These are phyloP conservation scores for Enoplosus armatus DNA, from an alignment of 2,797 vertebrate genomes.

Conservation along the genomic window DNA sequence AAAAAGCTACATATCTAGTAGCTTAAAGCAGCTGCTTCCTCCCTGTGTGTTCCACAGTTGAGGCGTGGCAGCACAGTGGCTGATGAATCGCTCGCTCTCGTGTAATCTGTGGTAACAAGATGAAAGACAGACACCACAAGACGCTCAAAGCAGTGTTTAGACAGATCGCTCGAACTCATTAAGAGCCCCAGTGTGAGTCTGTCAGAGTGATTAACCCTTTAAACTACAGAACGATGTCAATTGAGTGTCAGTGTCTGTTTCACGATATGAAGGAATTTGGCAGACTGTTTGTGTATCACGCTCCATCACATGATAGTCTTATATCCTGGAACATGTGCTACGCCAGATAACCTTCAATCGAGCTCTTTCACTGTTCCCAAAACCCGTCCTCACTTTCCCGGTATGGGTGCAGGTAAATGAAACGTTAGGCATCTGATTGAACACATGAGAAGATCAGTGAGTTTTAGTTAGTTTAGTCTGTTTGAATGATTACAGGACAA, in stretches of 20 bases:
- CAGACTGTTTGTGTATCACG: too few relatives aligned
- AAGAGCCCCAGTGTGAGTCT: constrained; percentile 2
- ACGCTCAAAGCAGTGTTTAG: constrained; percentile 4
- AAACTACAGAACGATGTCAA: neutral
- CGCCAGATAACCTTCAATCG: neutral
- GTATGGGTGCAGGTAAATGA: neutral
- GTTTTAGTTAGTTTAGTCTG: neutral
- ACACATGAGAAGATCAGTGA: neutral
- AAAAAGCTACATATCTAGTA: neutral
- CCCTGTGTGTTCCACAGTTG: too few relatives aligned
- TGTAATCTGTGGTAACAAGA: constrained; percentile 36
- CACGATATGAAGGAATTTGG: neutral
- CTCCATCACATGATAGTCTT: too few relatives aligned
- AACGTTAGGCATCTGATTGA: neutral
- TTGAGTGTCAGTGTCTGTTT: neutral
- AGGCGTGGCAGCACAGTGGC: constrained; percentile 16
- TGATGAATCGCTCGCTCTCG: constrained; percentile 23
- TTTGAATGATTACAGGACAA: neutral
- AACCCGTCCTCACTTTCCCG: neutral
- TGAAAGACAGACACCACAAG: constrained; percentile 14
- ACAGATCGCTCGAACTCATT: constrained; percentile 35
- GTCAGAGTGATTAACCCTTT: neutral
- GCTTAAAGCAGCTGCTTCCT: neutral
- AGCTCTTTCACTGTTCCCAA: neutral
- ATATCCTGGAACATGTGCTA: too few relatives aligned